A percentile compares a stretch with the other conserved stretches of the same genome.
Evolutionary conservation across 2,797 vertebrate genomes (phyloP).

Genomic region (Cuniculus paca): DNA sequence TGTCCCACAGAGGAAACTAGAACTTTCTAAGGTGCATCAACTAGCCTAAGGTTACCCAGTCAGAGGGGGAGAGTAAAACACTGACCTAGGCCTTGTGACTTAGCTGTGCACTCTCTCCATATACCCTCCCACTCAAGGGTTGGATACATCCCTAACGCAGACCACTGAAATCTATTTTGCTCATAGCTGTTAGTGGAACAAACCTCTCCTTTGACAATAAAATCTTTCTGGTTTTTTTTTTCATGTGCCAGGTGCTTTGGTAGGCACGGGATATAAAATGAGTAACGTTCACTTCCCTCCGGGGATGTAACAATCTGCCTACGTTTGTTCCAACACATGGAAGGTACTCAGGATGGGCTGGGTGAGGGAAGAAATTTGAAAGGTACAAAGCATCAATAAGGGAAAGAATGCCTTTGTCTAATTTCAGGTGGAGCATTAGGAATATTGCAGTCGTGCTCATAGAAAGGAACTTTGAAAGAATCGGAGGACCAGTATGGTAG

Average conservation of each 20-base stretch:
- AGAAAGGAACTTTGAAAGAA: slow-evolving; percentile 50
- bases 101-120: background rate
- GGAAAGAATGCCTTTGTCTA: slow-evolving; percentile 61
- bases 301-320: slow-evolving; percentile 48
- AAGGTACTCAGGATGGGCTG: slow-evolving; percentile 14
- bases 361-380: slow-evolving; percentile 60
- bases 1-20: background rate
- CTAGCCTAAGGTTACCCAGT: background rate
- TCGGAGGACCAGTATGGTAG: background rate
- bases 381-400: slow-evolving; percentile 34
- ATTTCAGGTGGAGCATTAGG: slow-evolving; percentile 30
- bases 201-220: slow-evolving; percentile 52
- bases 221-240: slow-evolving; percentile 52
- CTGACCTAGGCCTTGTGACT: background rate
- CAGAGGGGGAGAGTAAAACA: background rate
- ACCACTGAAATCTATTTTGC: background rate
- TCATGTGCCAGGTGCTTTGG: slow-evolving; percentile 29
- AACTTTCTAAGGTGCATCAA: background rate
- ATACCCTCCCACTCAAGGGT: background rate
- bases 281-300: slow-evolving; percentile 46
- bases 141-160: background rate
- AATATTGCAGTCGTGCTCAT: background rate
- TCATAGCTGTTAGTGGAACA: background rate
- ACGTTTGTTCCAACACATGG: slow-evolving; percentile 61
- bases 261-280: slow-evolving; percentile 45